Conservation (phyloP, 1,140 invertebrate species). For the Caenorhabditis tropicalis region DNA sequence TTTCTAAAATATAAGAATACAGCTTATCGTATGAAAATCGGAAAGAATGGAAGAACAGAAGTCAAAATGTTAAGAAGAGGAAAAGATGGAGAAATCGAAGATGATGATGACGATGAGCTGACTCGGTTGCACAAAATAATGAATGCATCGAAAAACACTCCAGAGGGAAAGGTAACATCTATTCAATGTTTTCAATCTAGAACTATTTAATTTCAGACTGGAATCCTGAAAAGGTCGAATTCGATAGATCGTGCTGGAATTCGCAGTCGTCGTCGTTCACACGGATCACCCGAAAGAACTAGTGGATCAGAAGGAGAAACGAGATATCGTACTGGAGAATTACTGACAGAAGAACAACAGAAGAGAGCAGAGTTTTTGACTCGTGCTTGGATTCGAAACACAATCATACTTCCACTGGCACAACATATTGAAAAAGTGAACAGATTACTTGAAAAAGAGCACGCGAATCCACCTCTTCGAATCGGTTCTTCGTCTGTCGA, state of each 20-base stretch:
- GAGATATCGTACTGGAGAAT: slow-evolving; percentile 16
- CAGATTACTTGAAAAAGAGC: slow-evolving; percentile 4
- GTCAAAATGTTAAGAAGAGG: slow-evolving; percentile 29
- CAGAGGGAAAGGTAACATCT: background rate
- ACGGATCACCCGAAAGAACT: background rate
- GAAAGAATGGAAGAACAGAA: slow-evolving; percentile 31
- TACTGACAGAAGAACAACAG: slow-evolving; percentile 10
- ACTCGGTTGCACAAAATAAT: slow-evolving; percentile 23
- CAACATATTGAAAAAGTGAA: slow-evolving; percentile 22
- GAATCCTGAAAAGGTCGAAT: background rate
- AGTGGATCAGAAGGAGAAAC: background rate
- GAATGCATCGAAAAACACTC: background rate
- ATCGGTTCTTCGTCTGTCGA: background rate
- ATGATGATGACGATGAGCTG: background rate
- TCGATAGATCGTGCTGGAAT: slow-evolving; percentile 22
- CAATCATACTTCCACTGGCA: background rate
- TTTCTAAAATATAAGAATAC: background rate
- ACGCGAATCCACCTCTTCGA: slow-evolving; percentile 16
- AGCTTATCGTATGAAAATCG: slow-evolving; percentile 36
- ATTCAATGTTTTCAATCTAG: background rate
- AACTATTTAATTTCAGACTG: background rate
- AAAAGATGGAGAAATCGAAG: slow-evolving; percentile 12
- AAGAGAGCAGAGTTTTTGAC: background rate
- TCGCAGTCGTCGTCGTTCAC: slow-evolving; percentile 23
- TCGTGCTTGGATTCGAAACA: slow-evolving; percentile 22